Conservation (phyloP, 2,888 invertebrate genomes). For the Eupelmus urozonus region DNA sequence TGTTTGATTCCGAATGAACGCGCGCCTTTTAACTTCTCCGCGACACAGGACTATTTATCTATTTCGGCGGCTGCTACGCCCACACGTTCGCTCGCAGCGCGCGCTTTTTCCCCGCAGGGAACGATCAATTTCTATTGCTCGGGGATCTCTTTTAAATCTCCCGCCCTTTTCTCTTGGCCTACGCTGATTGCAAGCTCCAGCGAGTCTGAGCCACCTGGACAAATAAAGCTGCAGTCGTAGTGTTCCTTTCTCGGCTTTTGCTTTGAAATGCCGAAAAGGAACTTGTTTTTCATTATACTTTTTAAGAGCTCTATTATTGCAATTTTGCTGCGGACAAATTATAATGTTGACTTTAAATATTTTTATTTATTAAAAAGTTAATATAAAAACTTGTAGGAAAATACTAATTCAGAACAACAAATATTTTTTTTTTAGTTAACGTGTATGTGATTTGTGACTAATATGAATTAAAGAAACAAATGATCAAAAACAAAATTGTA, state of each 20-base stretch:
- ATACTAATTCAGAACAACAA: too few relatives aligned
- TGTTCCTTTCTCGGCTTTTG: too few relatives aligned
- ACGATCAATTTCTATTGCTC: conserved; percentile 63
- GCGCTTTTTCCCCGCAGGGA: conserved; percentile 28
- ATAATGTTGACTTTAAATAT: not conserved
- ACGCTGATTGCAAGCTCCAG: not conserved
- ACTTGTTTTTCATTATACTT: not conserved
- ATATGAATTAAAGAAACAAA: too few relatives aligned
- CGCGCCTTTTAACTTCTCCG: conserved; percentile 39
- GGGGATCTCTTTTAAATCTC: conserved; percentile 68
- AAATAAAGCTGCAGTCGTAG: not conserved
- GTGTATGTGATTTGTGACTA: too few relatives aligned
- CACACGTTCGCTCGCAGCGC: not conserved
- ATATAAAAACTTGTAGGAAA: too few relatives aligned
- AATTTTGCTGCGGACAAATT: not conserved
- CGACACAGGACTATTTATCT: conserved; percentile 66
- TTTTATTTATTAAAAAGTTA: too few relatives aligned
- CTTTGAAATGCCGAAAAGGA: not conserved
- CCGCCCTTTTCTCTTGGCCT: conserved; percentile 17
- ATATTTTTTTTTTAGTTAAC: too few relatives aligned
- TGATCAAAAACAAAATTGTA: too few relatives aligned
- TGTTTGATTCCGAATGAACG: conserved; percentile 71
- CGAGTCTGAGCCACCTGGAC: not conserved
- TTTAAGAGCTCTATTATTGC: too few relatives aligned
- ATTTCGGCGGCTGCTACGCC: conserved; percentile 63